These are phyloP conservation scores for Chaetops frenatus DNA, from an alignment of 2,113 vertebrate genomes.

Conservation along the genomic window DNA sequence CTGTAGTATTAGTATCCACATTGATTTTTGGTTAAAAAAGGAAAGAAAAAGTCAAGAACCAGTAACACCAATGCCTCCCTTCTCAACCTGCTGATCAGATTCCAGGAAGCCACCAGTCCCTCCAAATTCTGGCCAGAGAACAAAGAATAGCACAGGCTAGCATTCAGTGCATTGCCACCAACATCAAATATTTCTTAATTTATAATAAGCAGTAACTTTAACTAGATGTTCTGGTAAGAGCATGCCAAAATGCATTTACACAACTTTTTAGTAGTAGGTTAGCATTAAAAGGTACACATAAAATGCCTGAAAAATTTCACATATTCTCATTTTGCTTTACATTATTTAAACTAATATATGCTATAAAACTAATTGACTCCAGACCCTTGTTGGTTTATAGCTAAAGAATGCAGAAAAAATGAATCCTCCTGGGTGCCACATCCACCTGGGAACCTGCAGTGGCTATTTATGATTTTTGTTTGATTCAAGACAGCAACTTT, in stretches of 20 bases:
- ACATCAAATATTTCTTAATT: neutral
- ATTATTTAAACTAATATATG: neutral
- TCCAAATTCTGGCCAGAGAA: neutral
- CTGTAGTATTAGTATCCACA: neutral
- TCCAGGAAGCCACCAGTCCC: neutral
- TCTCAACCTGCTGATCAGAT: neutral
- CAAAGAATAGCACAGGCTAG: neutral
- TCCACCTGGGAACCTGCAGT: neutral
- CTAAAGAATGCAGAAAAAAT: neutral
- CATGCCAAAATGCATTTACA: neutral
- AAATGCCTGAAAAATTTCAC: neutral
- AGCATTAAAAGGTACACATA: neutral
- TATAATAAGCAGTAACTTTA: neutral
- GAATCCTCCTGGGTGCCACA: neutral
- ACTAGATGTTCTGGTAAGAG: neutral
- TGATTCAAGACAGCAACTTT: neutral
- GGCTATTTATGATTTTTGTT: neutral
- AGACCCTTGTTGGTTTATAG: neutral
- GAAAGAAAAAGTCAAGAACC: neutral
- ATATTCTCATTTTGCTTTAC: neutral
- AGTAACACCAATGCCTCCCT: neutral
- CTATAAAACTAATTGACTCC: neutral
- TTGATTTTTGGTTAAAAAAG: neutral
- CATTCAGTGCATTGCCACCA: neutral
- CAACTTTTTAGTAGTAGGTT: neutral